Evolutionary conservation across 2,888 invertebrate species (phyloP), one percentile per base, ranked within the genome.

Genomic region (Diloba caeruleocephala): DNA sequence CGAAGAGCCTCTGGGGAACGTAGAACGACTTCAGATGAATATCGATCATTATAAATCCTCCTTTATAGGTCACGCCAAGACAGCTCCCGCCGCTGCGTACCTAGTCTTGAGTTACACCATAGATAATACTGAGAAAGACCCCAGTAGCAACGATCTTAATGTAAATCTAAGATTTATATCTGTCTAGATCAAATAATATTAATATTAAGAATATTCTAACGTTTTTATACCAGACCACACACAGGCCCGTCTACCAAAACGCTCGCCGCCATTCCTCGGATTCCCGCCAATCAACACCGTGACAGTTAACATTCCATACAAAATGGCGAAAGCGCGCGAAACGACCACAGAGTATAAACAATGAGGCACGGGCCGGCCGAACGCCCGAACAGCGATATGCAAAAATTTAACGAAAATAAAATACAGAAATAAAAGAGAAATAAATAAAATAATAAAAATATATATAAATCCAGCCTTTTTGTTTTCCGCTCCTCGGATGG

Each of bases 381-480:
- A 70, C 78, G 52, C 71, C 64, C 65, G 71, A 64, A 70, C 78
- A 50, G 76, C 82, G 82, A 87, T 89, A 90, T 91, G 89, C 92
- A 90, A 78, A 91, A 89, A 88, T 88, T 88, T 90, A 78, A 83
- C 83, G 79, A 83, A 85, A 86, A 88, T 87, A 88, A 90, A 90
- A 87, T 81, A 84, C 76, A 81, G 79, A 85, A 88, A 87, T 88
- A 87, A 86, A 85, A 84, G 81, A 80, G 62, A 64, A 88, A 91
- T 90, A 92, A 92, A 92, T 89, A 92, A 92, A 91, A 90, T 88
- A 88, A 90, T 88, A 91, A 90, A 90, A 88, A 67, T 61, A 72
- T 74, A 87, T 89, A 92, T 88, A 92, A 93, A 92, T 92, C 91
- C 91, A 84, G 85, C 86, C 89, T 92, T 93, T 93, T 93, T 92